Evolutionary conservation across 2,113 vertebrate species (phyloP), one percentile per base, ranked within the genome.

Genomic region (Colius striatus): DNA sequence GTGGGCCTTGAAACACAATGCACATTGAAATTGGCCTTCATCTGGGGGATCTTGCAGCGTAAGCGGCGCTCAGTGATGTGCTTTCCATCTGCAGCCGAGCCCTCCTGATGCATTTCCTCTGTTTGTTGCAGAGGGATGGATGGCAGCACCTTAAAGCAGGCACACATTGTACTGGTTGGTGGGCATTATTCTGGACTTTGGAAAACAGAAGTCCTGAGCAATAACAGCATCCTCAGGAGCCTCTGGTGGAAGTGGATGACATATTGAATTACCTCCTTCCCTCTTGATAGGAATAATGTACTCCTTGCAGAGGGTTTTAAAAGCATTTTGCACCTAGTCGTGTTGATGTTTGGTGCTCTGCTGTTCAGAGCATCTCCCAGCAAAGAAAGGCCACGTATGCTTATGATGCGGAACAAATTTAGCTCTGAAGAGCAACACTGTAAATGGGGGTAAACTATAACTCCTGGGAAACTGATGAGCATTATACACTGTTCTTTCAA

Each of bases 1-100:
- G 97, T 95, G 90, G 97, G 93, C 96, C 97, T 95, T 94, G 94
- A 98, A 98, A 98, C 97, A 98, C 97, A 98, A 98, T 98, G 97
- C 97, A 97, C 97, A 98, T 96, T 98, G 97, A 98, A 98, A 97
- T 97, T 6, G 20, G 66, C 97, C 98, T 98, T 98, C 97, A 97
- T 98, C 97, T 97, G 87, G 96, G 87, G 95, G 97, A 97, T 95
- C 96, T 96, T 17, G 5, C 75, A 3, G 93, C 51, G 34, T 88
- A 96, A 97, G 93, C 73, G 26, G 95, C 0, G 23, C 85, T 95
- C 18, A 2, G 45, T 55, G 96, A 98, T 97, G 97, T 94, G 95
- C 95, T 91, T 97, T 98, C 97, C 97, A 94, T 97, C 96, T 97
- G 96, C 94, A 78, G 94, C 87, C 7, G 80, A 94, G 93, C 95